A percentile compares a stretch with the other conserved stretches of the same genome.
phyloP scores from a whole-genome alignment of 2,888 invertebrate species.

The Noctua janthe region DNA sequence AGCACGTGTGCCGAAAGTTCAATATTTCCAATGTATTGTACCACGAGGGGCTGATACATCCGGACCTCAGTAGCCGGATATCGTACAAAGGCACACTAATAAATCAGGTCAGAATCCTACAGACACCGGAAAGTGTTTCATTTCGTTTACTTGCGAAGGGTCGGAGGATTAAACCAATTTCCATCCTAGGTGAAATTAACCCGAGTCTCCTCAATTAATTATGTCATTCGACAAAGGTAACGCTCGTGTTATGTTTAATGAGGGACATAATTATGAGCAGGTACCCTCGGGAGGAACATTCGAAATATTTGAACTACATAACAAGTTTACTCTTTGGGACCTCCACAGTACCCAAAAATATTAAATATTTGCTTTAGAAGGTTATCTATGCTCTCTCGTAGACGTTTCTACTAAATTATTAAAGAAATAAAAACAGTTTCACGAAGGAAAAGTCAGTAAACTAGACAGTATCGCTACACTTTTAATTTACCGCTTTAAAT shows the following conservation, averaged over 20 bases:
- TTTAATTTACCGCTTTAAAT: slow-evolving; percentile 19
- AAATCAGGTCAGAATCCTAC: slow-evolving; percentile 32
- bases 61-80: slow-evolving; percentile 35
- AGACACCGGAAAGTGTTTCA: slow-evolving; percentile 37
- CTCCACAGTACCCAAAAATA: slow-evolving; percentile 4
- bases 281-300: slow-evolving; percentile 30
- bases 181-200: slow-evolving; percentile 28
- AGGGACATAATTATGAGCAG: slow-evolving; percentile 41
- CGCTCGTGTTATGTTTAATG: slow-evolving; percentile 44
- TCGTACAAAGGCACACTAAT: slow-evolving; percentile 25
- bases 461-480: not conserved
- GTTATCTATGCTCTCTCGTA: not conserved
- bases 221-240: slow-evolving; percentile 41
- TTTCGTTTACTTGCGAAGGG: slow-evolving; percentile 29
- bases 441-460: not conserved
- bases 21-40: slow-evolving; percentile 19
- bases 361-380: slow-evolving; percentile 17
- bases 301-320: slow-evolving; percentile 22
- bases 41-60: slow-evolving; percentile 37
- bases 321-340: slow-evolving; percentile 11
- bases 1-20: not conserved
- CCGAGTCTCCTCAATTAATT: slow-evolving; percentile 41
- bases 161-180: slow-evolving; percentile 36
- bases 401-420: not conserved
- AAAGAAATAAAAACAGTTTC: not conserved